Evolutionary conservation across 2,888 invertebrate genomes (phyloP), one percentile per base, ranked within the genome.

Genomic region (Meghimatium bilineatum): DNA sequence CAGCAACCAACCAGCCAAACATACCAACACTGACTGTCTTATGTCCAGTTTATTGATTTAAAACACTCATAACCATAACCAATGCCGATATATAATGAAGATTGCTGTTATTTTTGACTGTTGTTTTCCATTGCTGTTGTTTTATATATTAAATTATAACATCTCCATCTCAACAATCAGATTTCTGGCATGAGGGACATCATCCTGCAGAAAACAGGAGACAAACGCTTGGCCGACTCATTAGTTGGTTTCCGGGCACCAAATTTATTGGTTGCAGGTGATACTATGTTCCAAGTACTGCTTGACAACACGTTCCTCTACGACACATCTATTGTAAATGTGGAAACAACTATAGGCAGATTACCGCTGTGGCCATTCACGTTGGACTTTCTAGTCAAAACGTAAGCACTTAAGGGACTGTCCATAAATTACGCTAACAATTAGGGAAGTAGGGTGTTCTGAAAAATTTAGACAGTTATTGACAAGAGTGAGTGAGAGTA

Each of bases 301-400:
- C 96, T 97, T 95, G 97, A 97, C 93, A 97, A 97, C 92, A 97
- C 97, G 10, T 98, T 96, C 93, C 96, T 97, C 90, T 98, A 97
- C 93, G 98, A 98, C 93, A 97, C 97, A 92, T 97, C 97, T 1
- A 95, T 98, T 88, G 96, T 97, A 80, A 97, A 98, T 1, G 97
- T 98, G 85, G 97, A 97, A 93, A 97, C 97, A 92, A 97, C 85
- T 3, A 5, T 49, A 23, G 97, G 97, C 93, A 96, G 96, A 93
- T 97, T 97, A 84, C 97, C 97, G 12, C 95, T 97, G 82, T 98
- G 98, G 98, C 98, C 98, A 0, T 98, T 97, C 94, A 97, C 98
- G 0, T 95, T 98, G 72, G 97, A 98, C 93, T 97, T 69, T 49
- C 56, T 34, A 32, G 56, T 60, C 20, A 56, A 56, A 34, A 6